phyloP scores from a whole-genome alignment of 2,888 invertebrate species.

The Ochropleura leucogaster region DNA sequence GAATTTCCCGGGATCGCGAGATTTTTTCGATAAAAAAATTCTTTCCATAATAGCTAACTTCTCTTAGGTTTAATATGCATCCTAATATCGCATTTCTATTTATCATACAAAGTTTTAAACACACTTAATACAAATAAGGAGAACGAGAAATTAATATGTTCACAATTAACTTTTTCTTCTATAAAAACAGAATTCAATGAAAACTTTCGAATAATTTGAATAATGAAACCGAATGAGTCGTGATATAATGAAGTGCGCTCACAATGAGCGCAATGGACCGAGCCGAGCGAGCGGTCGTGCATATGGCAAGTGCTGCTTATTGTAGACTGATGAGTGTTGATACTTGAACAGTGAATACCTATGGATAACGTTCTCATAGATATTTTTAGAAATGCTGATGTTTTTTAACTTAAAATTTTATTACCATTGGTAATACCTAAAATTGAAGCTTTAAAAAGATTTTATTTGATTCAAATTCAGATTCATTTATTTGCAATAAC shows the following conservation, averaged over 20 bases:
- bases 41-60: no score
- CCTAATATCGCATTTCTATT: no score
- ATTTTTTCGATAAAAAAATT: no score
- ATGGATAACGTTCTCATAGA: background rate
- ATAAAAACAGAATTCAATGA: constrained; percentile 4
- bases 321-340: constrained; percentile 59
- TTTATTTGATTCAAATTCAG: no score
- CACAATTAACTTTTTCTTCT: constrained; percentile 11
- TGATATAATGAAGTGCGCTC: constrained; percentile 64
- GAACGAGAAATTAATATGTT: background rate
- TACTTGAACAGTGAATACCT: constrained; percentile 58
- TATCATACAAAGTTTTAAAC: no score
- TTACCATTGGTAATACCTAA: background rate
- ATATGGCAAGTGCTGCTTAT: constrained; percentile 70
- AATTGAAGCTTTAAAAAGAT: background rate
- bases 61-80: no score
- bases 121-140: background rate
- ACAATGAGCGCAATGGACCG: constrained; percentile 80
- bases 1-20: no score
- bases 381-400: background rate
- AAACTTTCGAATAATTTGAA: constrained; percentile 52
- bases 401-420: background rate
- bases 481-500: no score
- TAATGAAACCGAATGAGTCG: constrained; percentile 56
- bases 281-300: constrained; percentile 67